Evolutionary conservation across 2,888 invertebrate genomes (phyloP).

Genomic region (Hypomecis atomaria): DNA sequence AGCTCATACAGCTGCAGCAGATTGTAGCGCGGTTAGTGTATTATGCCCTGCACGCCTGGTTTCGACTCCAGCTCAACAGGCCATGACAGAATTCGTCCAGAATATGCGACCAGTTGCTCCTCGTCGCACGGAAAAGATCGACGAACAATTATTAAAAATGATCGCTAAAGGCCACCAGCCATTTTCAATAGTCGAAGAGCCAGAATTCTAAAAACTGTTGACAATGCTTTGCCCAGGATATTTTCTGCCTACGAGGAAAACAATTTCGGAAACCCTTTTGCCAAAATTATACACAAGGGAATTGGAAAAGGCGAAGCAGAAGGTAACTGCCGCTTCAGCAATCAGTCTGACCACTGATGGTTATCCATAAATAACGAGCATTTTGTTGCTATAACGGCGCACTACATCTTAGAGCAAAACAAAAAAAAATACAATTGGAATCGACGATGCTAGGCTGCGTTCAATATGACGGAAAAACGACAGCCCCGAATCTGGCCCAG

Average conservation of each 20-base stretch:
- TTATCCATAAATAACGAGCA: neutral
- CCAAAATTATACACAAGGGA: neutral
- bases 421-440: neutral
- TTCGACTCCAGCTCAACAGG: neutral
- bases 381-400: slow-evolving; percentile 1
- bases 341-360: neutral
- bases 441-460: slow-evolving; percentile 2
- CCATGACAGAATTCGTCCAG: neutral
- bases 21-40: neutral
- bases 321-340: neutral
- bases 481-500: neutral
- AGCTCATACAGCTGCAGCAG: neutral
- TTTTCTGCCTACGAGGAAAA: slow-evolving; percentile 7
- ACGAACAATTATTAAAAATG: slow-evolving; percentile 9
- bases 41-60: neutral
- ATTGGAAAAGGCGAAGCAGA: slow-evolving; percentile 2
- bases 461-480: neutral
- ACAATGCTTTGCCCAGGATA: slow-evolving; percentile 4
- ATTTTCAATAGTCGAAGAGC: slow-evolving; percentile 2
- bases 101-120: neutral
- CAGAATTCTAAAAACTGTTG: slow-evolving; percentile 3
- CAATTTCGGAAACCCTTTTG: neutral
- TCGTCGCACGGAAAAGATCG: slow-evolving; percentile 6
- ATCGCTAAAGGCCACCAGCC: slow-evolving; percentile 12
- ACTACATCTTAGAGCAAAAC: neutral